These are phyloP conservation scores for Crambe crambe DNA, from an alignment of 37 sponge, comb jelly and placozoan species.

Conservation along the genomic window DNA sequence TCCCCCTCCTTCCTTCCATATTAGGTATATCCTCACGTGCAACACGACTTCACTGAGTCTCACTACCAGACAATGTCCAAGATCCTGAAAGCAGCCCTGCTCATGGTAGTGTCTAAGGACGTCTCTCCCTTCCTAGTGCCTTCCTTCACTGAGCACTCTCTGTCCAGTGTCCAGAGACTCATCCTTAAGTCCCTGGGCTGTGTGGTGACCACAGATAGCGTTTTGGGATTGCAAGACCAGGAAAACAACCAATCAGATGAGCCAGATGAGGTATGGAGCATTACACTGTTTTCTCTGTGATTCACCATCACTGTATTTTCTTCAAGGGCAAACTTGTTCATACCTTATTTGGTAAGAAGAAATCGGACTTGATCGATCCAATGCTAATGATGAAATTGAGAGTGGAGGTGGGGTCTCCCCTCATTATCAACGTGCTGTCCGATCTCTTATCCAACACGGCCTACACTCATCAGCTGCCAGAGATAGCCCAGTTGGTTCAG, in stretches of 20 bases:
- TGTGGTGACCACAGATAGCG: constrained; percentile 30
- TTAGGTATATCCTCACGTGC: constrained; percentile 10
- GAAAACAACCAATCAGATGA: neutral
- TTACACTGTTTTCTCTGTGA: neutral
- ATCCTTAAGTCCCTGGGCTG: constrained; percentile 26
- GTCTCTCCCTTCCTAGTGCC: constrained; percentile 84
- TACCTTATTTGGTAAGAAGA: constrained; percentile 6
- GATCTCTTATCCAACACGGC: constrained; percentile 33
- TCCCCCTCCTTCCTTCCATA: constrained; percentile 15
- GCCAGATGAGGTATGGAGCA: neutral
- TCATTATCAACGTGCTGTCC: constrained; percentile 13
- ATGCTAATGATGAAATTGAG: neutral
- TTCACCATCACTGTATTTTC: neutral
- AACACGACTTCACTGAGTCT: constrained; percentile 9
- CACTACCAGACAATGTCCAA: constrained; percentile 4
- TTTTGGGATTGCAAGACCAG: neutral
- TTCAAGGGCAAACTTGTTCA: constrained; percentile 1
- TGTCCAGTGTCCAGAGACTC: constrained; percentile 59
- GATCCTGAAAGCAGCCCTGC: constrained; percentile 13
- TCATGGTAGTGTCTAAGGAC: constrained; percentile 68
- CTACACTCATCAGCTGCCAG: constrained; percentile 27
- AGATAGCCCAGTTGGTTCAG: neutral
- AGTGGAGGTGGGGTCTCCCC: constrained; percentile 5
- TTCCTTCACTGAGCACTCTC: constrained; percentile 36
- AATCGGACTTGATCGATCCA: neutral